Base-by-base conservation (phyloP, 2,113 vertebrate genomes). In the Hystrix brachyura region DNA sequence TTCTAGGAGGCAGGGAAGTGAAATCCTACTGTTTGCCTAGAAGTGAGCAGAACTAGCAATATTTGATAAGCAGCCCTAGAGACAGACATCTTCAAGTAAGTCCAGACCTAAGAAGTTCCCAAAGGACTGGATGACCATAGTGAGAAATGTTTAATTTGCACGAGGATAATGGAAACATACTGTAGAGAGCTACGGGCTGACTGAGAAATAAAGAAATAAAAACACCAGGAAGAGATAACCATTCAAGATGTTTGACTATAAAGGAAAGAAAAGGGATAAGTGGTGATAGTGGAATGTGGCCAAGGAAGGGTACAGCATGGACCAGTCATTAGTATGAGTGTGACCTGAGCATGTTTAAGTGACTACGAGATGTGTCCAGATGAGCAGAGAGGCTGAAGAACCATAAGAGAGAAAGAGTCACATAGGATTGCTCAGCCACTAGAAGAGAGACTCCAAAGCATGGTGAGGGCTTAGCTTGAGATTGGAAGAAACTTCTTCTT, bases 91-190 rank as follows among this genome's bases (percentile, higher is more conserved):
- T 60, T 96, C 43, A 89, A 79, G 7, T 51, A 64, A 86, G 19
- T 43, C 3, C 34, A 88, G 65, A 29, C 64, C 48, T 79, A 27
- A 60, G 14, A 79, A 79, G 69, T 59, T 7, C 43, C 60, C n/a
- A 74, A 0, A 53, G 29, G 60, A 82, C 27, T 4, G 82, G 79
- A 48, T 60, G 51, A 65, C 32, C 55, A 64, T 62, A 57, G 32
- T n/a, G 38, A 92, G 29, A 92, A 94, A 80, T 69, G 12, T 81
- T 69, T 86, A 69, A 69, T 69, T 74, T 64, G 29, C n/a, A 43
- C 5, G n/a, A 51, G 3, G 14, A 23, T 48, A 32, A 15, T 64
- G 13, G 60, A 90, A 90, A 11, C 13, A 87, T 17, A 10, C 53
- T 60, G 25, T 59, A 71, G 10, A 71, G 29, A 78, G 34, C 46